These are phyloP conservation scores for Anas bernieri DNA, from an alignment of 2,797 vertebrate genomes.

Conservation along the genomic window DNA sequence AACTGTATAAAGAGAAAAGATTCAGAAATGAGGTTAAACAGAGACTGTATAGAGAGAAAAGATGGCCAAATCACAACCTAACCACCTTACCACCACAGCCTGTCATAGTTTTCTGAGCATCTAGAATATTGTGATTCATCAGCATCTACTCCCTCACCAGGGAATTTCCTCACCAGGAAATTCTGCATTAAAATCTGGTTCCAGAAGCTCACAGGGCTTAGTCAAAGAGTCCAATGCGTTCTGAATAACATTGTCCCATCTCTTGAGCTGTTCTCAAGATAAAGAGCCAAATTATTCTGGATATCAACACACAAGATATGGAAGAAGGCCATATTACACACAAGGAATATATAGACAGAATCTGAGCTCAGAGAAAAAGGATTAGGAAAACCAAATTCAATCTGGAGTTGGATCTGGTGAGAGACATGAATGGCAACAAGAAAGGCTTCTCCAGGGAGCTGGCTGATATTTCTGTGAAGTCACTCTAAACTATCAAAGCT, in stretches of 20 bases:
- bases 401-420: no score
- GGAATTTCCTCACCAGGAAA: not conserved
- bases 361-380: not conserved
- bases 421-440: not conserved
- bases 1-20: not conserved
- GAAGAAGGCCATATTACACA: not conserved
- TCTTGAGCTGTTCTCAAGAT: not conserved
- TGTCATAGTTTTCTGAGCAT: not conserved
- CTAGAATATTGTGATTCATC: not conserved
- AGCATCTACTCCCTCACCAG: not conserved
- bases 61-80: not conserved
- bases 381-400: not conserved
- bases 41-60: not conserved
- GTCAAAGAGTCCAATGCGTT: not conserved
- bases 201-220: no score
- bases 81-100: not conserved
- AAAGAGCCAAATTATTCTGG: not conserved
- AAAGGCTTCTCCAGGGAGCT: not conserved
- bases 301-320: not conserved
- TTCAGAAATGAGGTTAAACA: not conserved
- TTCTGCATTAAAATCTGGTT: not conserved
- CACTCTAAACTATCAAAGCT: not conserved
- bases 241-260: not conserved
- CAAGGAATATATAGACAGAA: not conserved
- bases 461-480: not conserved